These are phyloP conservation scores for Drosophila nr. medialis DNA, from an alignment of 2,888 invertebrate species.

Conservation along the genomic window DNA sequence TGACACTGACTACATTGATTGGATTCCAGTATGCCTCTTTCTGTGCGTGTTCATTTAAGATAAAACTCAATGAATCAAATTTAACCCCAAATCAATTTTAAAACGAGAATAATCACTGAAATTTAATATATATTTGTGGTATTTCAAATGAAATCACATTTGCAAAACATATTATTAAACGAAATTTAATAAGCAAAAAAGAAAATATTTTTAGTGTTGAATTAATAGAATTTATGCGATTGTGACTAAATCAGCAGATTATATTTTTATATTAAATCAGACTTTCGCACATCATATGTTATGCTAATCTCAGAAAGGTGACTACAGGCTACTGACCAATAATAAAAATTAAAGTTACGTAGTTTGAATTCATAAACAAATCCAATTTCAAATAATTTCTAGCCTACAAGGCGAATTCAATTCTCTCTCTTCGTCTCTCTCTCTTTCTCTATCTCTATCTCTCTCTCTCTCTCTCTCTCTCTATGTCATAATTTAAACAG, in stretches of 20 bases:
- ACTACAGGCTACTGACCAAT: not conserved
- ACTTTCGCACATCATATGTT: not conserved
- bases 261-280: not conserved
- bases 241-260: not conserved
- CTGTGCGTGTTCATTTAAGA: conserved; percentile 46
- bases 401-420: not conserved
- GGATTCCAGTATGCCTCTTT: conserved; percentile 1
- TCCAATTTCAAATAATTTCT: not conserved
- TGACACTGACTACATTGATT: conserved; percentile 19
- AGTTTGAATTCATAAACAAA: not conserved
- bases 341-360: not conserved
- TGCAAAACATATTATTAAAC: not conserved
- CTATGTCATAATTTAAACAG: too few relatives aligned
- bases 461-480: too few relatives aligned
- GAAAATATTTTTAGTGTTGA: not conserved
- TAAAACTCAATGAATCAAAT: conserved; percentile 64
- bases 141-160: not conserved
- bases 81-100: conserved; percentile 48
- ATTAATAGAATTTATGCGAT: not conserved
- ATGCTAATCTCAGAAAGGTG: not conserved
- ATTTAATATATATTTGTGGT: not conserved
- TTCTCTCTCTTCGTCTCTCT: too few relatives aligned
- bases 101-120: conserved; percentile 20
- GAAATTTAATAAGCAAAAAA: not conserved
- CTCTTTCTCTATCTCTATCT: too few relatives aligned